These are phyloP conservation scores for Meteorus sp. DNA, from an alignment of 1,140 invertebrate genomes.

Conservation along the genomic window DNA sequence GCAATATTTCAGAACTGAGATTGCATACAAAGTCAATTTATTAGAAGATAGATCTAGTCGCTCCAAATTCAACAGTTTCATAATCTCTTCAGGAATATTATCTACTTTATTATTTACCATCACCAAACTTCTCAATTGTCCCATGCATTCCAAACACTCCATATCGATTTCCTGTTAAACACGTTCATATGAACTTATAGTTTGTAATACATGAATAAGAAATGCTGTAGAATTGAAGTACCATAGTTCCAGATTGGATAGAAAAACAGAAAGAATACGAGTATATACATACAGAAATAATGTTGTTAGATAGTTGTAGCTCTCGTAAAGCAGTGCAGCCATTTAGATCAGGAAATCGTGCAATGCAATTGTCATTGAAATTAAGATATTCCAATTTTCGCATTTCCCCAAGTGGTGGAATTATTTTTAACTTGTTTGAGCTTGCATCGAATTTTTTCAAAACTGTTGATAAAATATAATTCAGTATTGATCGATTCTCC, in stretches of 20 bases:
- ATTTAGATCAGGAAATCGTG: conserved; percentile 67
- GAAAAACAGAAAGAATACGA: no score
- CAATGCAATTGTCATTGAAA: conserved; percentile 75
- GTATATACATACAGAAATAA: conserved; percentile 68
- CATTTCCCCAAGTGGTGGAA: conserved; percentile 81
- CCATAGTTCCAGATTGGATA: no score
- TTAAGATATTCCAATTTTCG: conserved; percentile 78
- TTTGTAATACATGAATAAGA: not conserved
- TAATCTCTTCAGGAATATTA: conserved; percentile 76
- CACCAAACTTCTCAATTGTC: conserved; percentile 73
- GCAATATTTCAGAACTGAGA: conserved; percentile 21
- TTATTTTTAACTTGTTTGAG: conserved; percentile 62
- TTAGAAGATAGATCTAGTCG: conserved; percentile 85
- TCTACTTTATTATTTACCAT: conserved; percentile 75
- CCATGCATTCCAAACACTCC: conserved; percentile 68
- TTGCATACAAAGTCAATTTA: conserved; percentile 67
- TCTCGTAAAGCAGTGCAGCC: conserved; percentile 72
- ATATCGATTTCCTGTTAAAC: conserved; percentile 65
- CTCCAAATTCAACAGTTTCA: conserved; percentile 72
- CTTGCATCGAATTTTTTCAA: conserved; percentile 63
- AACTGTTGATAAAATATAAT: no score
- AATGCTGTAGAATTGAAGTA: not conserved
- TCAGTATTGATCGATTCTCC: no score
- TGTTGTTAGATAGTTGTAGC: conserved; percentile 80
- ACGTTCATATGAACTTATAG: not conserved